Percentiles rank a stretch among this genome's conserved stretches.
Evolutionary conservation across 2,888 invertebrate species (phyloP).

Genomic region (Volucella zonaria): DNA sequence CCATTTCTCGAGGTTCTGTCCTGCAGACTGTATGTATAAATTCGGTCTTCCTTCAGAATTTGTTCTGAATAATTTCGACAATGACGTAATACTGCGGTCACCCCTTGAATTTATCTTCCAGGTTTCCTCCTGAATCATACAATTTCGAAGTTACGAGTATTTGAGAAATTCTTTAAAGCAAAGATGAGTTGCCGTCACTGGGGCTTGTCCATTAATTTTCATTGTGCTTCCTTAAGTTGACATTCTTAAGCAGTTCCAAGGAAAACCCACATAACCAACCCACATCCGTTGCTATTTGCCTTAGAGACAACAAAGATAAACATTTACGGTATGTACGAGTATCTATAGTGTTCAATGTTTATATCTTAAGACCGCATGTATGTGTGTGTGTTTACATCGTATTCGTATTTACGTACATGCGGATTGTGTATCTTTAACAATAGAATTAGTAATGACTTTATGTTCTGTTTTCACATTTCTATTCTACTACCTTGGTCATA

Average conservation of each 20-base stretch:
- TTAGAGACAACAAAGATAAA: constrained; percentile 14
- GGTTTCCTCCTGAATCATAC: background rate
- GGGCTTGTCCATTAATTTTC: constrained; percentile 25
- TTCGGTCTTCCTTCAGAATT: too few species aligned
- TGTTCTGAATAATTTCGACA: too few species aligned
- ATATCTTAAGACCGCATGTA: background rate
- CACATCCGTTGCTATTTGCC: constrained; percentile 26
- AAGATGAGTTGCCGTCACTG: constrained; percentile 30
- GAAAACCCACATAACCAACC: constrained; percentile 48
- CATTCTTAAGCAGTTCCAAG: constrained; percentile 24
- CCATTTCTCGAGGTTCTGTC: too few species aligned
- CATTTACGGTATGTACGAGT: constrained; percentile 1
- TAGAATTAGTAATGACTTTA: constrained; percentile 39
- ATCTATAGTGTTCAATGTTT: background rate
- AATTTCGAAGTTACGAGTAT: background rate
- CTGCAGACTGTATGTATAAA: too few species aligned
- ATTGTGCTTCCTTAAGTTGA: constrained; percentile 29
- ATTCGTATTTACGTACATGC: background rate
- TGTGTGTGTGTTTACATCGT: constrained; percentile 1
- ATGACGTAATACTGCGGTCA: too few species aligned
- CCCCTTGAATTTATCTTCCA: too few species aligned
- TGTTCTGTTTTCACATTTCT: constrained; percentile 49
- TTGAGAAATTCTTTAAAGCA: background rate
- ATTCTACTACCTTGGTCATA: constrained; percentile 4
- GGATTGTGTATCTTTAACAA: constrained; percentile 8